phyloP scores from a whole-genome alignment of 2,113 vertebrate species.

The Microtus oregoni region DNA sequence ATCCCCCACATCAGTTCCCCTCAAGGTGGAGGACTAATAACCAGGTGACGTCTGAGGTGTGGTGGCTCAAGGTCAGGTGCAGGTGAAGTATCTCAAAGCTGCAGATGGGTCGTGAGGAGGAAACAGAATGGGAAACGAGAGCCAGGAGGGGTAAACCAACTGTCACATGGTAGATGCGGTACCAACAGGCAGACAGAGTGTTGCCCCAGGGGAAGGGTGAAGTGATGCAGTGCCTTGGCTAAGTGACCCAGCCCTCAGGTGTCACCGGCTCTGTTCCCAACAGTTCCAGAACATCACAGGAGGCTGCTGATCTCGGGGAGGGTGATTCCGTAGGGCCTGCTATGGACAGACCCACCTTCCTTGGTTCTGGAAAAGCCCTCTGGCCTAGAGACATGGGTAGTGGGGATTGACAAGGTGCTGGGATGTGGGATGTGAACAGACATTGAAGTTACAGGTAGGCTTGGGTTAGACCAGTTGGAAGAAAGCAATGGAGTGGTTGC shows the following conservation, averaged over 20 bases:
- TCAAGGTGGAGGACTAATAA: background rate
- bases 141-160: background rate
- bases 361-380: background rate
- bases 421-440: background rate
- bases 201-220: too few species aligned
- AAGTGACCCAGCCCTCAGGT: rapidly evolving
- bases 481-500: background rate
- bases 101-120: background rate
- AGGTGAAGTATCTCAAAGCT: background rate
- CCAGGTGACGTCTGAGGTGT: background rate
- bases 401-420: too few species aligned
- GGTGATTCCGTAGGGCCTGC: background rate
- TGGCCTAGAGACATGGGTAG: background rate
- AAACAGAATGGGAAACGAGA: background rate
- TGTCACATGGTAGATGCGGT: background rate
- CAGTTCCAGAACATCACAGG: background rate
- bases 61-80: background rate
- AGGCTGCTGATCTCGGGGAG: background rate
- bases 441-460: rapidly evolving
- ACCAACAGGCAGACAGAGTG: background rate
- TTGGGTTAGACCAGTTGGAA: background rate
- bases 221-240: too few species aligned
- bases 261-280: background rate
- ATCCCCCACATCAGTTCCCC: background rate
- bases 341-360: background rate